Base-by-base conservation (phyloP, 2,888 invertebrate genomes). In the Drosophila nigritarsus region DNA sequence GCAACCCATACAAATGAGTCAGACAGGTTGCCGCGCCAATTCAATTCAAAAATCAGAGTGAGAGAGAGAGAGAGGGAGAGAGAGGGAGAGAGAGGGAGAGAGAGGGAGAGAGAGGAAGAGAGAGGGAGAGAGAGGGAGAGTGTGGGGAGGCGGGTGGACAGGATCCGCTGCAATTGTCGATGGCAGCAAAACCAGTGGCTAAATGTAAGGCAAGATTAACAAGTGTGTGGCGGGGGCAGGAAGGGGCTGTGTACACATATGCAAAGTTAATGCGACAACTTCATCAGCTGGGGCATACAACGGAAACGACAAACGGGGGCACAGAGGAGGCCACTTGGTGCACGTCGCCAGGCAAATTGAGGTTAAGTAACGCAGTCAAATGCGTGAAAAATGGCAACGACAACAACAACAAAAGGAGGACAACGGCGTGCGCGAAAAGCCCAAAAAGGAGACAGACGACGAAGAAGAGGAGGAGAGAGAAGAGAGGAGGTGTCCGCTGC, bases 321-420 rank as follows among this genome's bases (percentile, higher is more conserved):
- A 32, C 59, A 34, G 29, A 11, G 63, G 42, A 15, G 60, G 50
- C 79, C 55, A 68, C 73, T 54, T 64, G 81, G 49, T 58, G 90
- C 85, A 87, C 83, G 90, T 88, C 78, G 88, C 75, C 79, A 76
- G 68, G 69, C 83, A 80, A 88, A 91, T 91, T 90, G 91, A 83
- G 91, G 91, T 89, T 91, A 91, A 91, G 89, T 82, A 83, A 90
- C 78, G 84, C 83, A 80, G 82, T 84, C 85, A 82, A 84, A 81
- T 89, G 86, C 83, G 83, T 87, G 81, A 85, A 87, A 85, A 80
- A 83, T 83, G 79, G 72, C 81, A 61, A 70, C 64, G 34, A 32
- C 30, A 50, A 27, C 36, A 62, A 42, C 27, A 73, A 45, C 51
- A 50, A 67, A 76, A 81, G 63, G 79, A 83, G 80, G 63, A 67